A percentile compares a stretch with the other conserved stretches of the same genome.
phyloP scores from a whole-genome alignment of 2,797 vertebrate genomes.

The Cynodonichthys magdalenae region DNA sequence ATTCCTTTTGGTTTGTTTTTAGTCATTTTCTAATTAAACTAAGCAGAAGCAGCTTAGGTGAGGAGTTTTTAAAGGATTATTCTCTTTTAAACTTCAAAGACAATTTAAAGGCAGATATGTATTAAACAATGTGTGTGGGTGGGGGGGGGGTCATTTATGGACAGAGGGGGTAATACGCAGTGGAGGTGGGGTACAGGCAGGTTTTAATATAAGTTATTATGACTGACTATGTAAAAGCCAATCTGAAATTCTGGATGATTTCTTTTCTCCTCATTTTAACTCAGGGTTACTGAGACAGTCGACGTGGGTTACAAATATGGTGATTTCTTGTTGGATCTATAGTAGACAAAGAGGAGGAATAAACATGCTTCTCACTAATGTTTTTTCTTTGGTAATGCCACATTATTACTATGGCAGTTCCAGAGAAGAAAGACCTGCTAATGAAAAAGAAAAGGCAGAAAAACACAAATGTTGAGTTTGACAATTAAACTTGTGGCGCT shows the following conservation, averaged over 20 bases:
- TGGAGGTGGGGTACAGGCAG: slow-evolving; percentile 58
- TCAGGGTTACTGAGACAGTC: slow-evolving; percentile 83
- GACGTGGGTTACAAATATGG: slow-evolving; percentile 63
- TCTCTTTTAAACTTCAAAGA: slow-evolving; percentile 59
- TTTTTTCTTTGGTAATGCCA: slow-evolving; percentile 38
- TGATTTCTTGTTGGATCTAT: slow-evolving; percentile 77
- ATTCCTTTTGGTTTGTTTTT: slow-evolving; percentile 30
- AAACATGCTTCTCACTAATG: slow-evolving; percentile 37
- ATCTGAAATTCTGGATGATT: slow-evolving; percentile 71
- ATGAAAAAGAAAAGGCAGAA: slow-evolving; percentile 49
- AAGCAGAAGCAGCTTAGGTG: slow-evolving; percentile 55
- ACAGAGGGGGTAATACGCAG: slow-evolving; percentile 63
- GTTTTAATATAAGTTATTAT: slow-evolving; percentile 83
- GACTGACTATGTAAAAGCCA: slow-evolving; percentile 75
- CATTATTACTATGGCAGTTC: slow-evolving; percentile 40
- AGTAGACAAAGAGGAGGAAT: slow-evolving; percentile 60
- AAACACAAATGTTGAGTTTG: slow-evolving; percentile 42
- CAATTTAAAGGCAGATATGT: slow-evolving; percentile 69
- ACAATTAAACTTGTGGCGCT: slow-evolving; percentile 50
- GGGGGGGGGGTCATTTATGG: slow-evolving; percentile 42
- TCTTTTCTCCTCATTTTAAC: slow-evolving; percentile 74
- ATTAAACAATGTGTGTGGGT: slow-evolving; percentile 70
- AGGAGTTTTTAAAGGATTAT: slow-evolving; percentile 42
- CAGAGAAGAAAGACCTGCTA: slow-evolving; percentile 51
- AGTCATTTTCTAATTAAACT: slow-evolving; percentile 56